Base-by-base conservation (phyloP, 2,888 invertebrate genomes). In the Alloplasta piceator region DNA sequence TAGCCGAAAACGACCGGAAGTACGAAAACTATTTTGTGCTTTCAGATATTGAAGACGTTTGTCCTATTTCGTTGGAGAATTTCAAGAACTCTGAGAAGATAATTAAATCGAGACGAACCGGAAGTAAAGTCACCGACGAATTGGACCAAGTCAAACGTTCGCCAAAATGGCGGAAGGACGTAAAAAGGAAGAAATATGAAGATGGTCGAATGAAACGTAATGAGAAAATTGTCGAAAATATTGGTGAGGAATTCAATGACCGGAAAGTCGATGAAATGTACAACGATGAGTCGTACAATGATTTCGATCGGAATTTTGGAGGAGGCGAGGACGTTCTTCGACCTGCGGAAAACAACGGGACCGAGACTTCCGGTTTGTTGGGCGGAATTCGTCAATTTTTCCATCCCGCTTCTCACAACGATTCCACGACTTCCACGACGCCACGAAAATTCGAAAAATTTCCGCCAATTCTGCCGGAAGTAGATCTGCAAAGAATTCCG, bases 301-400 rank as follows among this genome's bases (percentile, higher is more conserved):
- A 58, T 14, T 46, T 56, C 52, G 55, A 46, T 16, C 43, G 66
- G 6, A 10, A 26, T 7, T n/a, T 10, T 1, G 38, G 36, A 2
- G 80, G 76, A 0, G 80, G 76, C 5, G 80, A 72, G 39, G 76
- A 72, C 56, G 64, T 80, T 38, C 10, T 72, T 58, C 39, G 9
- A 39, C 6, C n/a, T 3, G 5, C 50, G 36, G 12, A 61, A 43
- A 58, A 66, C 12, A 80, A 61, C 36, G 38, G 41, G 16, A 79
- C 73, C 63, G 50, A 46, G 50, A 6, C 58, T 61, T 66, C 71
- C 39, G 66, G 80, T 55, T 50, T 76, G 16, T 67, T 75, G 38
- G 71, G 63, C 46, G 71, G 48, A 7, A 61, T 80, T 7, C 52
- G 66, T 14, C 5, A 76, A 14, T 67, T 76, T 14, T 80, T 76